Evolutionary conservation across 2,888 invertebrate species (phyloP), one percentile per base, ranked within the genome.

Genomic region (Polylopha cassiicola): DNA sequence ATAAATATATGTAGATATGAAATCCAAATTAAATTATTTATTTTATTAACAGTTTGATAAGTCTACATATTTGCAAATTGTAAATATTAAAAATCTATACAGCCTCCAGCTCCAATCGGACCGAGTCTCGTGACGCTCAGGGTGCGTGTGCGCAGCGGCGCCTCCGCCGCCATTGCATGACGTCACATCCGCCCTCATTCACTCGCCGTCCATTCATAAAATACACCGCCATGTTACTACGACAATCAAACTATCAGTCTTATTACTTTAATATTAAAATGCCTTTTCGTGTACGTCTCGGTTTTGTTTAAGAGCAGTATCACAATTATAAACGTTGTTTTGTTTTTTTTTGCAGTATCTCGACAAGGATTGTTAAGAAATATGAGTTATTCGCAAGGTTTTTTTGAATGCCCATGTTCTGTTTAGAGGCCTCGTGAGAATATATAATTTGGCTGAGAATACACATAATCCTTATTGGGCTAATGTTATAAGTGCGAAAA

Each of bases 111-210:
- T 8, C 30, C 24, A 6, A 27, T 34, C 13, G 34, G 41, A 36
- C 10, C 11, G 11, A 9, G n/a, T n/a, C 28, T 10, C 39, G 14
- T 16, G 17, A 33, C 21, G 41, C 30, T 10, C n/a, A 59, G 65
- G 67, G 64, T 70, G 74, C 73, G 72, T 65, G 65, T 59, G 65
- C 67, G 72, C 66, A 42, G 50, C 39, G 66, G 61, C 70, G 66
- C 65, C 66, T 54, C 39, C 48, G 53, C 44, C 46, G 48, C 61
- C 50, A 47, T 47, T 32, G 37, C 43, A 51, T 75, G 66, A 76
- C 66, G 78, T 77, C 77, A 79, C 60, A 59, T 73, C 73, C 77
- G 69, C 59, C 55, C 53, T 69, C 73, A 77, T 76, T 77, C 73
- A 69, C 56, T 44, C 54, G 50, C 53, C 56, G 60, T 62, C 65